Percentiles rank a stretch among this genome's conserved stretches.
These are phyloP conservation scores for Liposcelis brunnea DNA, from an alignment of 2,888 invertebrate genomes.

Conservation along the genomic window DNA sequence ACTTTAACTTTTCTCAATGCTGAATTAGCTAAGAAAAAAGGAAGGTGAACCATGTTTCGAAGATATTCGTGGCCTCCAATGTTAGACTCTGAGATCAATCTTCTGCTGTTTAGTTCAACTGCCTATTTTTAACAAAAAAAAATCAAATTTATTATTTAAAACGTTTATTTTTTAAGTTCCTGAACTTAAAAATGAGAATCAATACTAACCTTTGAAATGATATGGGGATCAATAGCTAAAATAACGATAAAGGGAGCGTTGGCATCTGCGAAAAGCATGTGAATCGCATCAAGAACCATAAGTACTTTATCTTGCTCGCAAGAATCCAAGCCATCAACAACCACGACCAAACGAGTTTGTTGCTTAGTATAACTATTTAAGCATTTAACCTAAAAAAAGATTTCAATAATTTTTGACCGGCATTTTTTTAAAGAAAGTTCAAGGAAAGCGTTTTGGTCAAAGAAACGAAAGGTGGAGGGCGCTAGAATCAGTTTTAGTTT, in stretches of 20 bases:
- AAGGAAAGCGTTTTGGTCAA: too few relatives aligned
- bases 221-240: constrained; percentile 95
- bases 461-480: too few relatives aligned
- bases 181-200: constrained; percentile 9
- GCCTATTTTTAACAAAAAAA: constrained; percentile 47
- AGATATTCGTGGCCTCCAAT: constrained; percentile 91
- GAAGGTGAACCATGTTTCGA: constrained; percentile 90
- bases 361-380: constrained; percentile 86
- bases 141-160: constrained; percentile 10
- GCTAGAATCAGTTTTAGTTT: too few relatives aligned
- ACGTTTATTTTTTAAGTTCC: too few relatives aligned
- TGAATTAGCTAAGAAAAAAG: constrained; percentile 95
- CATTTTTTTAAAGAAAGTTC: too few relatives aligned
- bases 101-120: constrained; percentile 73
- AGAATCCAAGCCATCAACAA: constrained; percentile 94
- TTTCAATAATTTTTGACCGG: too few relatives aligned
- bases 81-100: constrained; percentile 75
- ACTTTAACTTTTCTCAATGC: constrained; percentile 76
- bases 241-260: constrained; percentile 91
- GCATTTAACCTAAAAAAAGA: constrained; percentile 49
- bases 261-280: constrained; percentile 81
- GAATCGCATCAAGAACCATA: constrained; percentile 82
- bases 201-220: constrained; percentile 72
- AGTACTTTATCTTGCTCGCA: constrained; percentile 95
- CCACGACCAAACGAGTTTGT: constrained; percentile 85